These are phyloP conservation scores for Thripadectes ignobilis DNA, from an alignment of 2,797 vertebrate species.

Conservation along the genomic window DNA sequence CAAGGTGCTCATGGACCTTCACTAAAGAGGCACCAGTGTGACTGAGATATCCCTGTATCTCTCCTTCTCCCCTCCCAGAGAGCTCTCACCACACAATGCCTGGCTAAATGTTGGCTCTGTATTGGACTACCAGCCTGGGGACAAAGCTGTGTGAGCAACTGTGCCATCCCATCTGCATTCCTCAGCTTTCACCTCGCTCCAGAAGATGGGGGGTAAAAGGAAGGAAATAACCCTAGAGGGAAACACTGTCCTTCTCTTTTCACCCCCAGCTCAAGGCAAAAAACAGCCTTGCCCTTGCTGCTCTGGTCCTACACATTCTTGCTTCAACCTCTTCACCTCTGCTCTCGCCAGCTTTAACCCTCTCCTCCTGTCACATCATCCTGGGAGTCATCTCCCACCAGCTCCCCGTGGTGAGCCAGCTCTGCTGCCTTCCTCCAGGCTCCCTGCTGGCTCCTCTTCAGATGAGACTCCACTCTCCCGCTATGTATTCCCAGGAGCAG, in stretches of 20 bases:
- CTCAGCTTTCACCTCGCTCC: accelerated
- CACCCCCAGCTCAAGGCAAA: background rate
- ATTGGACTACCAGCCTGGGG: background rate
- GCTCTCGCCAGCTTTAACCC: background rate
- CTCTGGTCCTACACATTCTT: background rate
- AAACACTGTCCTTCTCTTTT: accelerated
- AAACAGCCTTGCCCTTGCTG: background rate
- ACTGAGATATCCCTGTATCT: background rate
- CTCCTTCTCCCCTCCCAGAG: background rate
- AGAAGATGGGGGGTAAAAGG: background rate
- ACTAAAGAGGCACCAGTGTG: background rate
- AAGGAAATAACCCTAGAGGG: background rate
- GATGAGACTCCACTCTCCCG: background rate
- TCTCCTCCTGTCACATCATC: background rate
- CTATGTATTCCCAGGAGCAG: background rate
- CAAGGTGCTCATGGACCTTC: background rate
- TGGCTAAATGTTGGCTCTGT: background rate
- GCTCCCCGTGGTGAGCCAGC: background rate
- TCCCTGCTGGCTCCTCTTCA: background rate
- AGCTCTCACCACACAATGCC: background rate
- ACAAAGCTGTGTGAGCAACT: background rate
- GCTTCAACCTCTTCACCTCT: background rate
- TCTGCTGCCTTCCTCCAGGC: background rate
- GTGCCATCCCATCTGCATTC: background rate
- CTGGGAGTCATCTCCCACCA: accelerated